phyloP scores from a whole-genome alignment of 2,113 vertebrate species.

The Sapajus apella region DNA sequence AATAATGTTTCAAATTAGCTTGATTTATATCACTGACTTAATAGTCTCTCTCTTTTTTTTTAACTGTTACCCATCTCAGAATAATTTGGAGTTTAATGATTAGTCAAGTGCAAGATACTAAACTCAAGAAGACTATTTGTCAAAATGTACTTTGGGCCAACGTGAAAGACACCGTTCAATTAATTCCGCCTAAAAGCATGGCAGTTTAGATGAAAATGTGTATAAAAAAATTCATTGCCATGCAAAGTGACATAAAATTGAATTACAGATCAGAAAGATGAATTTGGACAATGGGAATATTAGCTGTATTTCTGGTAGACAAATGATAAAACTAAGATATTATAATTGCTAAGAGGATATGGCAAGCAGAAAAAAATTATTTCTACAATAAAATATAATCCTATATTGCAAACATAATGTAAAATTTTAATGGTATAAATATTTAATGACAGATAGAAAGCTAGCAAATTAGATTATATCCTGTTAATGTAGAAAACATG shows the following conservation, averaged over 20 bases:
- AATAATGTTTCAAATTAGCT: conserved; percentile 49
- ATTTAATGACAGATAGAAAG: conserved; percentile 36
- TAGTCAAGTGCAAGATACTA: conserved; percentile 68
- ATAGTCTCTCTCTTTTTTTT: conserved; percentile 55
- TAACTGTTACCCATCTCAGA: background rate
- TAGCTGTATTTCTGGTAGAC: conserved; percentile 60
- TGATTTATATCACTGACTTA: conserved; percentile 78
- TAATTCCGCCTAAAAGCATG: conserved; percentile 86
- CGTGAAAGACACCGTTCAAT: conserved; percentile 85
- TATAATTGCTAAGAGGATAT: conserved; percentile 69
- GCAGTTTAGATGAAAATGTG: conserved; percentile 69
- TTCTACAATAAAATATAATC: conserved; percentile 68
- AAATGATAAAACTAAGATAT: conserved; percentile 68
- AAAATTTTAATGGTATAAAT: conserved; percentile 64
- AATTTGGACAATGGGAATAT: conserved; percentile 75
- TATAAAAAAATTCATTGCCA: conserved; percentile 65
- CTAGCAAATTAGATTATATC: conserved; percentile 40
- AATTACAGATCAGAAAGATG: conserved; percentile 78
- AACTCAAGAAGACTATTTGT: conserved; percentile 84
- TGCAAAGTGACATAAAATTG: conserved; percentile 73
- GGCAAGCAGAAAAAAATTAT: conserved; percentile 66
- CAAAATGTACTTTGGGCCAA: conserved; percentile 86
- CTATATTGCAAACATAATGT: conserved; percentile 19
- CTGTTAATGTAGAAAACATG: background rate
- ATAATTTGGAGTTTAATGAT: conserved; percentile 74